Percentiles rank a stretch among this genome's conserved stretches.
Evolutionary conservation across 2,113 vertebrate species (phyloP).

Genomic region (Mugil cephalus): DNA sequence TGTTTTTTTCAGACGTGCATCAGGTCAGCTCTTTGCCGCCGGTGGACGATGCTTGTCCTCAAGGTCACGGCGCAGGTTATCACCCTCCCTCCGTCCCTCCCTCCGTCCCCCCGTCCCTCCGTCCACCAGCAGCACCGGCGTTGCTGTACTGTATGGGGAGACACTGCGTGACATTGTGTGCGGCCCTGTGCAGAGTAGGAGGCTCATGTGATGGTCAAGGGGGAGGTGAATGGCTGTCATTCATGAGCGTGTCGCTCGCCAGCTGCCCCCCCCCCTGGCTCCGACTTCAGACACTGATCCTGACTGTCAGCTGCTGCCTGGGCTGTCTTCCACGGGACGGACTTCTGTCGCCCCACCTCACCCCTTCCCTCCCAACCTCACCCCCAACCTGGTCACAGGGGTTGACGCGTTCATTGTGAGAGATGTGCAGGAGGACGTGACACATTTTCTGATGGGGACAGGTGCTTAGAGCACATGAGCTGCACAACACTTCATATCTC

Average conservation of each 20-base stretch:
- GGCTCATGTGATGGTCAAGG: constrained; percentile 76
- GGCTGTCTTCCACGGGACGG: constrained; percentile 18
- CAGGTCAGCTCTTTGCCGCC: too few species aligned
- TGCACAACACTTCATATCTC: neutral
- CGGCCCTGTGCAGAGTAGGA: constrained; percentile 65
- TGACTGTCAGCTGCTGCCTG: constrained; percentile 68
- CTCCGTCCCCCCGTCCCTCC: constrained; percentile 40
- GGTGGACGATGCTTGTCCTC: neutral
- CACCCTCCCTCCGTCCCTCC: constrained; percentile 20
- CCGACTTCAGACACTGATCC: constrained; percentile 60
- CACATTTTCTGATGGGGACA: too few species aligned
- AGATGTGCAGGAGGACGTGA: constrained; percentile 3
- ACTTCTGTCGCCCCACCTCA: constrained; percentile 23
- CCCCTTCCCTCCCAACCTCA: too few species aligned
- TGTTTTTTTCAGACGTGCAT: too few species aligned
- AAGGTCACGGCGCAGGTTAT: constrained; percentile 66
- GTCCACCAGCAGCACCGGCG: too few species aligned
- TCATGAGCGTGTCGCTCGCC: constrained; percentile 61
- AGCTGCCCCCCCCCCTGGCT: constrained; percentile 69
- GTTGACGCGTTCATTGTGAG: constrained; percentile 8
- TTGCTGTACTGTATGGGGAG: constrained; percentile 62
- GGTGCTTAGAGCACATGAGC: too few species aligned
- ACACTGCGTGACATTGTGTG: constrained; percentile 72
- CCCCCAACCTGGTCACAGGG: neutral
- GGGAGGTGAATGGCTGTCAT: constrained; percentile 77